A percentile compares a stretch with the other conserved stretches of the same genome.
phyloP scores from a whole-genome alignment of 35 echinoderm and acorn worm species.

The Strongylocentrotus purpuratus region DNA sequence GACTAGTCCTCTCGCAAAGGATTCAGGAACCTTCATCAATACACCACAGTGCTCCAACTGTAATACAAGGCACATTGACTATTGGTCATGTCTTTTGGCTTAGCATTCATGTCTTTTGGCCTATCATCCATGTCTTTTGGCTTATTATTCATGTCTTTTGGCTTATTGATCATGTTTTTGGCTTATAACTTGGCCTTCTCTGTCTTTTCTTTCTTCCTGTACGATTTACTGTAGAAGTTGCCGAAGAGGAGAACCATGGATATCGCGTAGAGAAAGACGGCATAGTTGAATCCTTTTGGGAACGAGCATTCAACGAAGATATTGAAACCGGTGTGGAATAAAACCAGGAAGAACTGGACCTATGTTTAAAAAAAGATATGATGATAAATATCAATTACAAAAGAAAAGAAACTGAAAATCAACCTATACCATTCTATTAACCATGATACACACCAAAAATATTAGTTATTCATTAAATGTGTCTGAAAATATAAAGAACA shows the following conservation, averaged over 20 bases:
- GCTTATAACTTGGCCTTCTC: not conserved
- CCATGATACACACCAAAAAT: too few species aligned
- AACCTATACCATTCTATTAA: not conserved
- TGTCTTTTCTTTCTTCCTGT: constrained; percentile 34
- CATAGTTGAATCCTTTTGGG: constrained; percentile 91
- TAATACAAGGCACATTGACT: too few species aligned
- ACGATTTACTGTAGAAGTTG: constrained; percentile 79
- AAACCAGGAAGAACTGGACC: constrained; percentile 89
- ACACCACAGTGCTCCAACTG: too few species aligned
- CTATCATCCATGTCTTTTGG: too few species aligned
- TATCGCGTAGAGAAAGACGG: constrained; percentile 77
- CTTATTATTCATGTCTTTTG: too few species aligned
- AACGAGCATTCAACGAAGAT: constrained; percentile 84
- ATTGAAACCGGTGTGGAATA: constrained; percentile 79
- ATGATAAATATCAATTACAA: not conserved
- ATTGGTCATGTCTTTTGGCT: too few species aligned
- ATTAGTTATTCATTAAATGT: not conserved
- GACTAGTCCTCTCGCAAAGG: too few species aligned
- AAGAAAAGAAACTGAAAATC: not conserved
- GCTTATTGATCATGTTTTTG: too few species aligned
- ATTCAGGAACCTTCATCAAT: too few species aligned
- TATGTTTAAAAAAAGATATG: constrained; percentile 42
- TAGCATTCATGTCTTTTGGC: too few species aligned
- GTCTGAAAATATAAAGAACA: too few species aligned
- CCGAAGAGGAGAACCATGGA: constrained; percentile 78